These are phyloP conservation scores for Ibycter americanus DNA, from an alignment of 2,797 vertebrate genomes.

Conservation along the genomic window DNA sequence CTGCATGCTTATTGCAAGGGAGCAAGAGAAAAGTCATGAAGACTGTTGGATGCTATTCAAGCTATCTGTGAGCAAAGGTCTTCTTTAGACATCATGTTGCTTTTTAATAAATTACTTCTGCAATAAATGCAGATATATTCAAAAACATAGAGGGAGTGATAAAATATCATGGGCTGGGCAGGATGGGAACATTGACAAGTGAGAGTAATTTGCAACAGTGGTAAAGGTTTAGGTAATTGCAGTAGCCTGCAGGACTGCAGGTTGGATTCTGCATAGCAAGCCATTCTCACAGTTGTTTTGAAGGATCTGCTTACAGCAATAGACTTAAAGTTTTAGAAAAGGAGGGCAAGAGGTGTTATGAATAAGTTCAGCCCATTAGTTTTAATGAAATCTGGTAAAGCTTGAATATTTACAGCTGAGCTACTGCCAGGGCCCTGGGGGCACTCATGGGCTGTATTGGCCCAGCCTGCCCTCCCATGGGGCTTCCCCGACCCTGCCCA, in stretches of 20 bases:
- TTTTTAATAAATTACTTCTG: not conserved
- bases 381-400: slow-evolving; percentile 18
- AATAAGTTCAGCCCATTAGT: not conserved
- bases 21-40: slow-evolving; percentile 19
- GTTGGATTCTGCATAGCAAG: not conserved
- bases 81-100: not conserved
- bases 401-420: not conserved
- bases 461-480: not conserved
- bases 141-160: not conserved
- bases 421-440: not conserved
- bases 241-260: not conserved
- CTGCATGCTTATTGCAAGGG: not conserved
- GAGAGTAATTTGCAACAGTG: not conserved
- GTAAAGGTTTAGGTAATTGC: not conserved
- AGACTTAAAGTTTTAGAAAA: not conserved
- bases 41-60: not conserved
- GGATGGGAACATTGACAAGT: not conserved
- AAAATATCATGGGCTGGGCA: not conserved
- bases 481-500: rapidly evolving
- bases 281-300: not conserved
- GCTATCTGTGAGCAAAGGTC: not conserved
- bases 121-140: not conserved
- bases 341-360: not conserved
- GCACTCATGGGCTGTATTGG: not conserved
- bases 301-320: not conserved